These are phyloP conservation scores for Erpetoichthys calabaricus DNA, from an alignment of 2,797 vertebrate genomes.

Conservation along the genomic window DNA sequence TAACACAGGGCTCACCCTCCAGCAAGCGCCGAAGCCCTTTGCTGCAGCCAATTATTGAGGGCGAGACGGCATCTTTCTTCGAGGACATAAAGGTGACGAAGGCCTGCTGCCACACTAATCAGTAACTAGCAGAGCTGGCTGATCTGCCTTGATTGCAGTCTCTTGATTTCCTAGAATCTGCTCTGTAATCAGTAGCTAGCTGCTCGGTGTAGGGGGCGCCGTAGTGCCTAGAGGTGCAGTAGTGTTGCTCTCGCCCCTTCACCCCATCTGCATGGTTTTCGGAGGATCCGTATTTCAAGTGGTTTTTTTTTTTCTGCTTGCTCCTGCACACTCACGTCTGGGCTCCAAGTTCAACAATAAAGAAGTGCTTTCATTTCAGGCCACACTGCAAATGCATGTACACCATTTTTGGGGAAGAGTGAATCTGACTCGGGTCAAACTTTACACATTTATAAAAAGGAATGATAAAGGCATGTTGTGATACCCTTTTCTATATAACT, in stretches of 20 bases:
- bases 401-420: too few species aligned
- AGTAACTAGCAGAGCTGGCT: conserved; percentile 31
- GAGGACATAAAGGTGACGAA: conserved; percentile 92
- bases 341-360: too few species aligned
- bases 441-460: too few species aligned
- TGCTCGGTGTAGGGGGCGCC: neutral
- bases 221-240: neutral
- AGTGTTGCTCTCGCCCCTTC: neutral
- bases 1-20: conserved; percentile 91
- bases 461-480: too few species aligned
- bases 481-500: too few species aligned
- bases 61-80: conserved; percentile 95
- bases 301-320: too few species aligned
- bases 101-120: conserved; percentile 47
- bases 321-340: too few species aligned
- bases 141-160: conserved; percentile 14
- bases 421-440: too few species aligned
- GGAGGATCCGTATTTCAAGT: too few species aligned
- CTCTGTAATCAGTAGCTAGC: conserved; percentile 28
- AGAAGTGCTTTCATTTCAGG: too few species aligned
- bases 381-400: too few species aligned
- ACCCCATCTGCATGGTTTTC: too few species aligned
- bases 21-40: conserved; percentile 96
- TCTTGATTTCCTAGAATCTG: conserved; percentile 24
- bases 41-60: conserved; percentile 98